phyloP scores from a whole-genome alignment of 2,888 invertebrate species.

The Protophormia terraenovae region DNA sequence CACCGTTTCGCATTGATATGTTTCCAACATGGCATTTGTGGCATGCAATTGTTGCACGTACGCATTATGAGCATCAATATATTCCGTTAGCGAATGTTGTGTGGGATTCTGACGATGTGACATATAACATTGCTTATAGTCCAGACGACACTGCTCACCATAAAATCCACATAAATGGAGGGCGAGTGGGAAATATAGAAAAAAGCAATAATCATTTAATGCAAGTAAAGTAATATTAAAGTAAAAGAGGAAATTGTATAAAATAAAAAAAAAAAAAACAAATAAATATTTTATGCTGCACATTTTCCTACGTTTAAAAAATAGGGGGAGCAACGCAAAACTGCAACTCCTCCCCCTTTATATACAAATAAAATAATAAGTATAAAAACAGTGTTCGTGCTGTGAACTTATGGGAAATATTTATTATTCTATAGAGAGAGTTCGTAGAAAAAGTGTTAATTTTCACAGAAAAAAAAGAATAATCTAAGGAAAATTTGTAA shows the following conservation, averaged over 20 bases:
- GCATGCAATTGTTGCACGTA: conserved; percentile 96
- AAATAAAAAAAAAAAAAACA: neutral
- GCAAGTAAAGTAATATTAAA: neutral
- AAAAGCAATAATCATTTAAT: neutral
- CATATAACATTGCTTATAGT: conserved; percentile 92
- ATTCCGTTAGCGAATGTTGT: conserved; percentile 87
- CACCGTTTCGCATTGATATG: conserved; percentile 92
- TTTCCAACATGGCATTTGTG: conserved; percentile 95
- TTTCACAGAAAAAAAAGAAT: too few species aligned
- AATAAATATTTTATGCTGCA: conserved; percentile 5
- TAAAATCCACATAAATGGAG: neutral
- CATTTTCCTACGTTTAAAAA: neutral
- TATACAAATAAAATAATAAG: too few species aligned
- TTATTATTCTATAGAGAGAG: too few species aligned
- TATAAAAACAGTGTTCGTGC: too few species aligned
- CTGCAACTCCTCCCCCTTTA: too few species aligned
- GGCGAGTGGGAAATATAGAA: conserved; percentile 3
- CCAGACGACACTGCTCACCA: conserved; percentile 88
- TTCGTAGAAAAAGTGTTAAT: too few species aligned
- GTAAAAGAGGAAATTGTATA: neutral
- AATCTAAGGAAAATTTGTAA: too few species aligned
- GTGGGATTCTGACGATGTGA: conserved; percentile 89
- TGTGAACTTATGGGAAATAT: too few species aligned
- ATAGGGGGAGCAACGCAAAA: neutral
- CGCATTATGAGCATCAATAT: conserved; percentile 95